Conservation (phyloP, 2,888 invertebrate species). For the Tipula confusa region DNA sequence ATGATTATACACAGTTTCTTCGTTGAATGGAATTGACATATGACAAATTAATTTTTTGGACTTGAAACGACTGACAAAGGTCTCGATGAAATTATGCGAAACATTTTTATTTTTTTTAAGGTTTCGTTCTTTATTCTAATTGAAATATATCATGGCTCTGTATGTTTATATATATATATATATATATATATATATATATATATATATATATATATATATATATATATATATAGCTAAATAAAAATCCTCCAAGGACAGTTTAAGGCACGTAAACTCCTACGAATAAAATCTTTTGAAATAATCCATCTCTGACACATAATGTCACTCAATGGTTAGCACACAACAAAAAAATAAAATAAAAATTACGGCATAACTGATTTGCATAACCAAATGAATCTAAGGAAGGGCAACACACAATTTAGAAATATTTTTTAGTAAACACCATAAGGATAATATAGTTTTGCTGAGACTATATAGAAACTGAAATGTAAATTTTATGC, state of each 20-base stretch:
- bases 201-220: background rate
- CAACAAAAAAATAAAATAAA: background rate
- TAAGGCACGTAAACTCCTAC: background rate
- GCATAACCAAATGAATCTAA: constrained; percentile 12
- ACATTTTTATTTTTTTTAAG: background rate
- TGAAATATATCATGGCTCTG: background rate
- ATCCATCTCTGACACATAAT: constrained; percentile 3
- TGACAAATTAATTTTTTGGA: background rate
- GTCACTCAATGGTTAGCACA: background rate
- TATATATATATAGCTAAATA: background rate
- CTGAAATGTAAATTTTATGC: constrained; percentile 3
- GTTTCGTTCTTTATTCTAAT: background rate
- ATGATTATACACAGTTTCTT: background rate
- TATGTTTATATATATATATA: background rate
- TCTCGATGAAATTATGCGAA: background rate
- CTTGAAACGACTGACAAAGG: background rate
- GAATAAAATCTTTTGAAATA: background rate
- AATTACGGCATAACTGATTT: constrained; percentile 6
- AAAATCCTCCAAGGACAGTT: background rate
- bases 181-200: background rate
- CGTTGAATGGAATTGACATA: background rate
- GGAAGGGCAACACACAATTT: background rate
- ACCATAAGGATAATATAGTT: constrained; percentile 14
- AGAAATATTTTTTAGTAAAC: constrained; percentile 9
- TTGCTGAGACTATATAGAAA: background rate